These are phyloP conservation scores for Ornithorhynchus anatinus DNA, from an alignment of 2,113 vertebrate genomes.

Conservation along the genomic window DNA sequence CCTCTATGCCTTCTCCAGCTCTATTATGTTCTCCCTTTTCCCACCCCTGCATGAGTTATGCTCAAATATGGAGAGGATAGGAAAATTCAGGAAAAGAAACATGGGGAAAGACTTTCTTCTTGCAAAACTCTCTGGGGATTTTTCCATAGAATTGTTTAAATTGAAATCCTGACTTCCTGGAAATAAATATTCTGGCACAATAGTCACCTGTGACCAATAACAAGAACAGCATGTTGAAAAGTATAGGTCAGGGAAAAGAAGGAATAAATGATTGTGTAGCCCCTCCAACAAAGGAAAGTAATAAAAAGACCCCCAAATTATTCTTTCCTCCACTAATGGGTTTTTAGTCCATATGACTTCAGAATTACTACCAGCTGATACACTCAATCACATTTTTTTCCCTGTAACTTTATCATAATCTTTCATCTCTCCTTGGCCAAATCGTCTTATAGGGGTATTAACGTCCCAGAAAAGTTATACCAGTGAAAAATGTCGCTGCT, in stretches of 20 bases:
- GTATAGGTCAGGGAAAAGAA: background rate
- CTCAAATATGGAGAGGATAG: background rate
- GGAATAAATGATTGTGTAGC: background rate
- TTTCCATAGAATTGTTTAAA: background rate
- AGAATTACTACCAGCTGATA: conserved; percentile 42
- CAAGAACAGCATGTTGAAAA: background rate
- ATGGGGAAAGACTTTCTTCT: background rate
- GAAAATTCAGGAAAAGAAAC: background rate
- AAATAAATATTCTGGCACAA: background rate
- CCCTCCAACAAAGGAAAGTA: background rate
- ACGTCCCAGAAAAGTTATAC: conserved; percentile 1
- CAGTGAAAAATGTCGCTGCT: conserved; percentile 29
- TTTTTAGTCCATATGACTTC: conserved; percentile 34
- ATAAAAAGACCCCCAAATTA: conserved; percentile 21
- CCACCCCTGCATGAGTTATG: background rate
- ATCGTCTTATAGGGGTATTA: conserved; percentile 43
- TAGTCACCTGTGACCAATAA: background rate
- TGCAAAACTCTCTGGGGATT: background rate
- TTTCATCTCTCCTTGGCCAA: conserved; percentile 47
- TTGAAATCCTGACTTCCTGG: background rate
- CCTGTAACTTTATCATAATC: conserved; percentile 47
- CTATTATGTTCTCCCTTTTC: too few relatives aligned
- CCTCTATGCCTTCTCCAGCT: too few relatives aligned
- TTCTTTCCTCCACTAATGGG: conserved; percentile 9
- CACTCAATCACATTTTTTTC: conserved; percentile 37